Percentiles rank a stretch among this genome's conserved stretches.
phyloP scores from a whole-genome alignment of 1,140 invertebrate genomes.

The Solenopsis invicta region DNA sequence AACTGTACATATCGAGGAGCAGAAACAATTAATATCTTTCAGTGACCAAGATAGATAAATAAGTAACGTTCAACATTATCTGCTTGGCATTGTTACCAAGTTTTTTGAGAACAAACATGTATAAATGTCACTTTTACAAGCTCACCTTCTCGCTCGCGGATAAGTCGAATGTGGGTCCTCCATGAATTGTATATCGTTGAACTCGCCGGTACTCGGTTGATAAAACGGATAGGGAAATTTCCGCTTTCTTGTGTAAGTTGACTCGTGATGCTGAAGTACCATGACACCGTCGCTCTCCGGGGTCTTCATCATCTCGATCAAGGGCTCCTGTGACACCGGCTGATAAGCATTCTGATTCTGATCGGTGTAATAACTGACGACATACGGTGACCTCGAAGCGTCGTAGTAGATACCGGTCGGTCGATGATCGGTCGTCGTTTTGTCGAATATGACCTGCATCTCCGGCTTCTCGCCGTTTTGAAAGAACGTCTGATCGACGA shows the following conservation, averaged over 20 bases:
- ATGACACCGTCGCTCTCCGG: conserved; percentile 75
- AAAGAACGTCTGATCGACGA: conserved; percentile 16
- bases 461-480: conserved; percentile 61
- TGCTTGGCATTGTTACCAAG: neutral
- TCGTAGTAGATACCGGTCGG: neutral
- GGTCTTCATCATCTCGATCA: conserved; percentile 36
- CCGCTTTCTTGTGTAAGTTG: conserved; percentile 69
- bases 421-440: conserved; percentile 52
- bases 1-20: neutral
- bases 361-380: conserved; percentile 9
- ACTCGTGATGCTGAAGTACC: conserved; percentile 75
- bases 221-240: conserved; percentile 78
- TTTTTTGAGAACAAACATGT: neutral
- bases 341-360: conserved; percentile 32
- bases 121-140: neutral
- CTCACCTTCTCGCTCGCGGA: conserved; percentile 44
- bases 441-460: conserved; percentile 44
- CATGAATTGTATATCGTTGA: conserved; percentile 35
- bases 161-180: conserved; percentile 23
- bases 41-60: neutral
- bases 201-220: conserved; percentile 54
- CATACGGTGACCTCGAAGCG: conserved; percentile 32
- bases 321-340: conserved; percentile 49
- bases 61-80: neutral
- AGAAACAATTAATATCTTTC: neutral